Evolutionary conservation across 2,888 invertebrate genomes (phyloP).

Genomic region (Dorcus hopei): DNA sequence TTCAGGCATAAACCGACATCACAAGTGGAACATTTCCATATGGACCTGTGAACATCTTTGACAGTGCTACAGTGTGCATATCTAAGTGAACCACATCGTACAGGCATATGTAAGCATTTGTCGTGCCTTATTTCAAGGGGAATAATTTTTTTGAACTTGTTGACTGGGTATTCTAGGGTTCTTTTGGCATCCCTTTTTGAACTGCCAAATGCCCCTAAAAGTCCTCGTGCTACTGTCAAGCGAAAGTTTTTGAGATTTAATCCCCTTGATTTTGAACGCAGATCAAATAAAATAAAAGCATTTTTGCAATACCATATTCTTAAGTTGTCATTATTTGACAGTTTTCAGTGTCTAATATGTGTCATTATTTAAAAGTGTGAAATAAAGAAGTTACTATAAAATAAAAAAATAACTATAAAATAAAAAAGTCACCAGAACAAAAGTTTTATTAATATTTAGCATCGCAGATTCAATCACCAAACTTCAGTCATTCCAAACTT

Average conservation of each 20-base stretch:
- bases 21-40: not conserved
- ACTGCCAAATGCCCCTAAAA: not conserved
- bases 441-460: too few species aligned
- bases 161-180: not conserved
- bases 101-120: not conserved
- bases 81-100: not conserved
- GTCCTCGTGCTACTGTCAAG: not conserved
- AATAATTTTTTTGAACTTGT: not conserved
- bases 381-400: too few species aligned
- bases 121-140: not conserved
- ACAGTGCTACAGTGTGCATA: not conserved
- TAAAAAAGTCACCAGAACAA: too few species aligned
- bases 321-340: too few species aligned
- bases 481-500: too few species aligned
- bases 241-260: too few species aligned
- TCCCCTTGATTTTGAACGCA: not conserved
- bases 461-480: too few species aligned
- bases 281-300: constrained; percentile 17
- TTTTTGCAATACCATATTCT: too few species aligned
- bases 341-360: too few species aligned
- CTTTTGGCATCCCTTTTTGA: not conserved
- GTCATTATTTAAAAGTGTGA: too few species aligned
- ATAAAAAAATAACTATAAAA: too few species aligned
- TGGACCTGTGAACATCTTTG: not conserved
- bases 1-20: not conserved